These are phyloP conservation scores for Eupithecia centaureata DNA, from an alignment of 2,888 invertebrate genomes.

Conservation along the genomic window DNA sequence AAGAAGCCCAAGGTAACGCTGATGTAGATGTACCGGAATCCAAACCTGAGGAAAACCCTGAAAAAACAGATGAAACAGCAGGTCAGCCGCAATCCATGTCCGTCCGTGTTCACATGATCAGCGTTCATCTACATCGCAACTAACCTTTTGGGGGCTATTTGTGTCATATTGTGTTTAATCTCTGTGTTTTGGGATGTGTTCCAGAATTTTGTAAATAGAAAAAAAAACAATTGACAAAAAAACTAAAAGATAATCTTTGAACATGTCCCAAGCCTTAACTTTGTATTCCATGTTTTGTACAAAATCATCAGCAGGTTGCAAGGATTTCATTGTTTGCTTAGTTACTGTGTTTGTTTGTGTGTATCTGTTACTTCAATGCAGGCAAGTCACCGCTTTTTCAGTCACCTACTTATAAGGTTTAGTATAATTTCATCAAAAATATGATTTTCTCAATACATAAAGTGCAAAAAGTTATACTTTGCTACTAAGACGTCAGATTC, in stretches of 20 bases:
- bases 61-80: conserved; percentile 40
- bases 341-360: background rate
- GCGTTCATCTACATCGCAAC: conserved; percentile 76
- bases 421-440: background rate
- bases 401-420: background rate
- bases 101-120: conserved; percentile 51
- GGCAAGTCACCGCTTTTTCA: background rate
- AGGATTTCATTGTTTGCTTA: background rate
- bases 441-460: background rate
- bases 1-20: conserved; percentile 69
- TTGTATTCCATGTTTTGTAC: background rate
- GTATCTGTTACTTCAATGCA: background rate
- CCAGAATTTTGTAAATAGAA: background rate
- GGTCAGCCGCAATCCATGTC: conserved; percentile 59
- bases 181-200: conserved; percentile 23
- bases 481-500: too few relatives aligned
- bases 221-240: background rate
- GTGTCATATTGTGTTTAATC: conserved; percentile 30
- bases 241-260: background rate
- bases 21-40: conserved; percentile 73
- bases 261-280: background rate
- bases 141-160: conserved; percentile 64
- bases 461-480: too few relatives aligned
- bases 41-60: conserved; percentile 49
- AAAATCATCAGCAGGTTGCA: background rate